Evolutionary conservation across 2,888 invertebrate genomes (phyloP).

Genomic region (Oxytorus armatus): DNA sequence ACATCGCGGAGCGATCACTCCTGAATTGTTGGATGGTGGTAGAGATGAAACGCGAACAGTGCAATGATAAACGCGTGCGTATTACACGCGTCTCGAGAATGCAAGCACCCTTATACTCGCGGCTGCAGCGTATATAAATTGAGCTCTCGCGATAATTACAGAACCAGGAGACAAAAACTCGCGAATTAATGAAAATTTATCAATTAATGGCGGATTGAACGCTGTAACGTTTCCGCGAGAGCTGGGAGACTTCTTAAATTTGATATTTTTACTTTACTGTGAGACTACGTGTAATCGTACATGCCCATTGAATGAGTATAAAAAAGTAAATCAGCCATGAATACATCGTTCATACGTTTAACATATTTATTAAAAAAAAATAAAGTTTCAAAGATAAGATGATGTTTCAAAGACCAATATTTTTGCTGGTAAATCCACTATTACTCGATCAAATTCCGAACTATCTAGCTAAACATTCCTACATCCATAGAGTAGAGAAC

Average conservation of each 20-base stretch:
- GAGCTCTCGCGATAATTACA: constrained; percentile 73
- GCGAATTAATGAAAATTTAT: constrained; percentile 80
- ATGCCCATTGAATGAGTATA: not conserved
- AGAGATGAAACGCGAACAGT: constrained; percentile 11
- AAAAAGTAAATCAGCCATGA: not conserved
- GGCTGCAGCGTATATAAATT: constrained; percentile 48
- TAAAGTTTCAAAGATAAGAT: no score
- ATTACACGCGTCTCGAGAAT: constrained; percentile 51
- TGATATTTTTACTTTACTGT: not conserved
- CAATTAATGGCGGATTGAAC: constrained; percentile 72
- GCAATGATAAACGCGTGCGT: constrained; percentile 35
- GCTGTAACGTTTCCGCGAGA: constrained; percentile 55
- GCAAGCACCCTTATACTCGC: constrained; percentile 20
- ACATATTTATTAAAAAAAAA: no score
- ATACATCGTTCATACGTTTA: no score
- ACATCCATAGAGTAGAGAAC: no score
- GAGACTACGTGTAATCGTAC: constrained; percentile 41
- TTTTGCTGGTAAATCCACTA: no score
- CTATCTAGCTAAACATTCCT: no score
- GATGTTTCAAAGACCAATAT: no score
- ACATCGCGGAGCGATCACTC: constrained; percentile 51
- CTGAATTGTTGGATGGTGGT: constrained; percentile 21
- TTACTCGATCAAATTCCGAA: no score
- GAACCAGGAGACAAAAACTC: constrained; percentile 61
- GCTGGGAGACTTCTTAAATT: constrained; percentile 29